Percentiles rank a stretch among this genome's conserved stretches.
Evolutionary conservation across 2,113 vertebrate species (phyloP).

Genomic region (Pelobates fuscus): DNA sequence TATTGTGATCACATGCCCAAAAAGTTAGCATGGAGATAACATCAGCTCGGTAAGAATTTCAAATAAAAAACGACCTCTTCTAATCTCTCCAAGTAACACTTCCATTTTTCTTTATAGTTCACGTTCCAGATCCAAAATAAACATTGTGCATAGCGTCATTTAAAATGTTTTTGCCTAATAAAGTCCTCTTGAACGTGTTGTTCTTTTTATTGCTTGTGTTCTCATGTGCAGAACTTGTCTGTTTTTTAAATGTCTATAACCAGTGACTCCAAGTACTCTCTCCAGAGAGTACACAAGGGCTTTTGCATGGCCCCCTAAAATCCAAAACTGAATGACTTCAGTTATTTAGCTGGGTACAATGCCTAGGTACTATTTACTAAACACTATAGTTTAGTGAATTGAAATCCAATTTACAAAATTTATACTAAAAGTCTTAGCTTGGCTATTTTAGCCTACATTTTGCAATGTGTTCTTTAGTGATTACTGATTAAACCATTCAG

Average conservation of each 20-base stretch:
- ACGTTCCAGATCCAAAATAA: conserved; percentile 23
- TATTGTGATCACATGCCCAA: no score
- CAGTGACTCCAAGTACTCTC: background rate
- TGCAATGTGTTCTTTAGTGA: no score
- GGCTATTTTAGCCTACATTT: no score
- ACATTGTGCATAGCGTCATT: conserved; percentile 26
- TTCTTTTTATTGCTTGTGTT: conserved; percentile 12
- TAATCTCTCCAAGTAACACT: conserved; percentile 8
- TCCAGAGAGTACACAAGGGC: background rate
- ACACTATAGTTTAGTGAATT: no score
- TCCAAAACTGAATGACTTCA: no score
- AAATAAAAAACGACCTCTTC: background rate
- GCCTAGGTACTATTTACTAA: no score
- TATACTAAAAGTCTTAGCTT: no score
- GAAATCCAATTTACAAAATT: no score
- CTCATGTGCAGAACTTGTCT: conserved; percentile 7
- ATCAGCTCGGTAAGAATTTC: no score
- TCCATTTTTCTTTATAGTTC: conserved; percentile 8
- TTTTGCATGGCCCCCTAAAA: background rate
- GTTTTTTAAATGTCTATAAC: background rate
- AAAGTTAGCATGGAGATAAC: no score
- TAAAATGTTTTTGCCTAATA: conserved; percentile 34
- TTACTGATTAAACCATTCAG: no score
- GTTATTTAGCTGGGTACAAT: no score
- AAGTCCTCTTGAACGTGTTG: conserved; percentile 18